Evolutionary conservation across 92 coral and sea anemone species (phyloP), one percentile per base, ranked within the genome.

Genomic region (Montipora capitata): DNA sequence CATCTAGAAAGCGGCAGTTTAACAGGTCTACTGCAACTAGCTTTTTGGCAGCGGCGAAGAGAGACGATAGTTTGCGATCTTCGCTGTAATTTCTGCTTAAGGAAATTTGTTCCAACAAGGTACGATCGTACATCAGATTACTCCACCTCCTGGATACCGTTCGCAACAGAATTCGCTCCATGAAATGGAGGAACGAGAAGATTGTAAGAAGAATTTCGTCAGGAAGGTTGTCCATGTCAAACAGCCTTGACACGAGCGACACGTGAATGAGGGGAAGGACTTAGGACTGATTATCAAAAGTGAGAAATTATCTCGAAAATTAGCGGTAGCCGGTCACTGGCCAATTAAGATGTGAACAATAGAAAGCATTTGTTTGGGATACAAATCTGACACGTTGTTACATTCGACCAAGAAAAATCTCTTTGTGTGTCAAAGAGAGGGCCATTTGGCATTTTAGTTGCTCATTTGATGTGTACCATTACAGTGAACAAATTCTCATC

Each of bases 161-260:
- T 0, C 78, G 62, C 78, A 74, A 74, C 11, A 74, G 2, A 48
- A 74, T 74, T 18, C 63, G 62, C 78, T 74, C 62, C 14, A 4
- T 74, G 14, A 74, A 74, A 17, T 51, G 16, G 42, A 74, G 4
- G 8, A 74, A 74, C 42, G 20, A 51, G 16, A 74, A 74, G 78
- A 74, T 74, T 44, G 41, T 48, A 6, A 74, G 63, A 18, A 74
- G 78, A 74, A 74, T 74, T 74, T 74, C 64, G 64, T 74, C 78
- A 18, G 78, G 78, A 17, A 74, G 64, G 12, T 48, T 48, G 9
- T 74, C 64, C 78, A 74, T 74, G 35, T 27, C 35, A 27, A 27
- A 27, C 35, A 27, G 35, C 35, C 35, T 27, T 27, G 35, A 27
- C 35, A 27, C 35, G 35, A 27, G 35, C 35, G 35, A 27, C 35